Conservation (phyloP, 2,797 vertebrate genomes). For the Numenius phaeopus region DNA sequence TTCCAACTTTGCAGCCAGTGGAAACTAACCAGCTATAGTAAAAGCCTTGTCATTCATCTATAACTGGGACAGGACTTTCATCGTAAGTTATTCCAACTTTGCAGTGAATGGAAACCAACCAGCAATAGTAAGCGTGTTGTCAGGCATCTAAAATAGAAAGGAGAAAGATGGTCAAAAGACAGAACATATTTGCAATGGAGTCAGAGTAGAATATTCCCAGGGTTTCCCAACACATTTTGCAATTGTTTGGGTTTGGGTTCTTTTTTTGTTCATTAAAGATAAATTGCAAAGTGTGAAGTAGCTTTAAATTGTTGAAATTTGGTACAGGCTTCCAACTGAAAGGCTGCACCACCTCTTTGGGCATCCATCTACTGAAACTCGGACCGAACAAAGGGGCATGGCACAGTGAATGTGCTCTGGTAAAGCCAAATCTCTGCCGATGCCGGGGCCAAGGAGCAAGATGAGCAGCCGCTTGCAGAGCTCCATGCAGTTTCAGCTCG, state of each 20-base stretch:
- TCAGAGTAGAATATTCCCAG: neutral
- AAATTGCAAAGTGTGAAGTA: neutral
- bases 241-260: neutral
- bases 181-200: neutral
- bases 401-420: neutral
- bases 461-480: neutral
- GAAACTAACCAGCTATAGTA: constrained; percentile 65
- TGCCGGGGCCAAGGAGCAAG: neutral
- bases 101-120: constrained; percentile 66
- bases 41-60: constrained; percentile 69
- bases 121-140: constrained; percentile 52
- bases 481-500: neutral
- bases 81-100: constrained; percentile 54
- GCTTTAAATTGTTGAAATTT: neutral
- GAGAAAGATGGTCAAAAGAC: constrained; percentile 9
- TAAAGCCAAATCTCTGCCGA: neutral
- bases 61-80: constrained; percentile 51
- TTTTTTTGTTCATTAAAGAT: neutral
- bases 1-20: constrained; percentile 57
- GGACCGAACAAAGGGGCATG: neutral
- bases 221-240: neutral
- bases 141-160: constrained; percentile 50
- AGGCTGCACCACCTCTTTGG: neutral
- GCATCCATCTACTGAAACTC: neutral
- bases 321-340: neutral